A percentile compares a stretch with the other conserved stretches of the same genome.
phyloP scores from a whole-genome alignment of 2,888 invertebrate species.

The Meteorus colon region DNA sequence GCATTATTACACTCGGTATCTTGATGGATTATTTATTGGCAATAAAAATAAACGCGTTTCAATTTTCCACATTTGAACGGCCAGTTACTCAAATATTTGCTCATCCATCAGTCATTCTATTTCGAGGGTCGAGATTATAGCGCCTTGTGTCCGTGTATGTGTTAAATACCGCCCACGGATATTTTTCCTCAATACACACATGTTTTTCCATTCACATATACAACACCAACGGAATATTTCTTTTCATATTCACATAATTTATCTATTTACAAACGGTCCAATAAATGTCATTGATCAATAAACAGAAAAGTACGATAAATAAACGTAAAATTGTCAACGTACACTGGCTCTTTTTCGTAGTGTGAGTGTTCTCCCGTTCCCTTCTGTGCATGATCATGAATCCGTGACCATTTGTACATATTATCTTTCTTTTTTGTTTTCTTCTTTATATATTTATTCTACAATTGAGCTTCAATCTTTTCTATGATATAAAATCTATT shows the following conservation, averaged over 20 bases:
- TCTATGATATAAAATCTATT: not conserved
- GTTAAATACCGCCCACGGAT: conserved; percentile 28
- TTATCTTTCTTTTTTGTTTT: conserved; percentile 27
- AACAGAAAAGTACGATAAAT: conserved; percentile 5
- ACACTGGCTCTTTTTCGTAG: conserved; percentile 65
- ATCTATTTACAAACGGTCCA: not conserved
- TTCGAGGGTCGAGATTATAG: conserved; percentile 23
- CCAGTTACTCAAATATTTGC: conserved; percentile 40
- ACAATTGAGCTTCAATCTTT: not conserved
- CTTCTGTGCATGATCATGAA: conserved; percentile 66
- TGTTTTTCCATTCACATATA: not conserved
- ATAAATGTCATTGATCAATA: conserved; percentile 16
- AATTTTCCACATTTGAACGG: conserved; percentile 31
- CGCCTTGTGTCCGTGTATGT: not conserved
- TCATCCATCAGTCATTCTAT: conserved; percentile 46
- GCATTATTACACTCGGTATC: conserved; percentile 10
- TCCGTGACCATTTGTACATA: conserved; percentile 57
- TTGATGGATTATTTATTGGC: conserved; percentile 29
- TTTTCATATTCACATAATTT: conserved; percentile 3
- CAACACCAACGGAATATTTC: not conserved
- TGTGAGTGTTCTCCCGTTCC: conserved; percentile 62
- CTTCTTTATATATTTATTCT: not conserved
- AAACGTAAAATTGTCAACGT: conserved; percentile 54
- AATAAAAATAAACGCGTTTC: conserved; percentile 37
- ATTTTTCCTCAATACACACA: conserved; percentile 8